phyloP scores from a whole-genome alignment of 2,888 invertebrate species.

The Drosophila ezoana region DNA sequence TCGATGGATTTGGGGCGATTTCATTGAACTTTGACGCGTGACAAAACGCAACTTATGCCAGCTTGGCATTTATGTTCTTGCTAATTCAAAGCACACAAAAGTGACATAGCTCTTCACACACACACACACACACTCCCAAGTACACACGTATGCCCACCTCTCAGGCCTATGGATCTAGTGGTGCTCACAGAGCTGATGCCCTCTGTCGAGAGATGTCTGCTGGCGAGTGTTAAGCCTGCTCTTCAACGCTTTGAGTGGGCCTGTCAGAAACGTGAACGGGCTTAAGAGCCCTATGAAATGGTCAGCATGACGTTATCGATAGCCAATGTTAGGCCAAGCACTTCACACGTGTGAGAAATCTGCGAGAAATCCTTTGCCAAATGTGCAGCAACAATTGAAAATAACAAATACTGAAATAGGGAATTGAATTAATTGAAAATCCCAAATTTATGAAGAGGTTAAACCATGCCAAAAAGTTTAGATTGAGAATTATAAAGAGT shows the following conservation, averaged over 20 bases:
- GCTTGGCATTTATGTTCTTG: constrained; percentile 59
- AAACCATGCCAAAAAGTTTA: no score
- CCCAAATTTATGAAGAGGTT: no score
- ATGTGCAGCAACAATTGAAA: not conserved
- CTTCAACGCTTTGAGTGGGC: constrained; percentile 58
- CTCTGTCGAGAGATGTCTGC: constrained; percentile 40
- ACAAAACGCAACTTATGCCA: constrained; percentile 75
- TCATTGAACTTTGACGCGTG: constrained; percentile 54
- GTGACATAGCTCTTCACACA: constrained; percentile 4
- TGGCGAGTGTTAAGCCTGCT: constrained; percentile 59
- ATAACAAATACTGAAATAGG: no score
- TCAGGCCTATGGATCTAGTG: constrained; percentile 24
- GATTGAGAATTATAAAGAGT: no score
- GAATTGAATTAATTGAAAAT: no score
- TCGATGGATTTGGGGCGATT: constrained; percentile 35
- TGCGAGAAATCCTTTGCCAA: not conserved
- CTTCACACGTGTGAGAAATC: constrained; percentile 4
- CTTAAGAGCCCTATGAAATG: constrained; percentile 50
- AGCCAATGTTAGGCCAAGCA: constrained; percentile 32
- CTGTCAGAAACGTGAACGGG: constrained; percentile 58
- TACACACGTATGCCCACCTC: not conserved
- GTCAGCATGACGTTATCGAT: constrained; percentile 43
- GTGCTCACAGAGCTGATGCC: constrained; percentile 1
- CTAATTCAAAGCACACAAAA: constrained; percentile 58
- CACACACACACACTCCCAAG: constrained; percentile 10